phyloP scores from a whole-genome alignment of 2,113 vertebrate species.

The Menidia beryllina region DNA sequence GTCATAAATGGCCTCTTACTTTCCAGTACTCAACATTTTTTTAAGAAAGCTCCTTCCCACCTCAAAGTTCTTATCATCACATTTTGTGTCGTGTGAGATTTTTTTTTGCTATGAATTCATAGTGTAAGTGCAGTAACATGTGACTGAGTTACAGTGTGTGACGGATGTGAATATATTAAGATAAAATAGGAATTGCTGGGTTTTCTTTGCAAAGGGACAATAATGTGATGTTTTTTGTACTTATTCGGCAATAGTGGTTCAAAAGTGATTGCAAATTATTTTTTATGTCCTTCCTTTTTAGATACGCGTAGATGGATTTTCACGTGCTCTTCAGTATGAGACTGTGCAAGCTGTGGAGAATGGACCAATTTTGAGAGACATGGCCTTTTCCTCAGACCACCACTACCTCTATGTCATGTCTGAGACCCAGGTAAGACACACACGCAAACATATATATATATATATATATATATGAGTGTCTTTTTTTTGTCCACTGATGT shows the following conservation, averaged over 20 bases:
- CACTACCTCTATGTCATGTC: slow-evolving; percentile 97
- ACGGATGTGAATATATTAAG: too few species aligned
- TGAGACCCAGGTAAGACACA: slow-evolving; percentile 90
- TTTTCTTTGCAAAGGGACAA: neutral
- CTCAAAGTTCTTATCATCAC: neutral
- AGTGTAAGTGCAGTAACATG: neutral
- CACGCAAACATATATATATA: slow-evolving; percentile 7
- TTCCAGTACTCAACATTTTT: neutral
- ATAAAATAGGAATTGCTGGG: too few species aligned
- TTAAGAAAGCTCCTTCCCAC: neutral
- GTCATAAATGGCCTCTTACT: slow-evolving; percentile 4
- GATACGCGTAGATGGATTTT: slow-evolving; percentile 93
- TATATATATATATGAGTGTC: too few species aligned
- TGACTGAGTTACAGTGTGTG: neutral
- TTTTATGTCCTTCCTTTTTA: slow-evolving; percentile 57
- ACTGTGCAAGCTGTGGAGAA: slow-evolving; percentile 91
- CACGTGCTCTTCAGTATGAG: slow-evolving; percentile 91
- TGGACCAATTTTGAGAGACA: slow-evolving; percentile 91
- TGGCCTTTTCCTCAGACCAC: slow-evolving; percentile 94
- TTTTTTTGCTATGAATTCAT: too few species aligned
- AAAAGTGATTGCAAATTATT: neutral
- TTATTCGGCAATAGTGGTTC: neutral
- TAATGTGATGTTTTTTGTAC: too few species aligned
- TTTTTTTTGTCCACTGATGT: slow-evolving; percentile 31
- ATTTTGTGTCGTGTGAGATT: neutral